phyloP scores from a whole-genome alignment of 2,888 invertebrate species.

The Lutraria lutraria region DNA sequence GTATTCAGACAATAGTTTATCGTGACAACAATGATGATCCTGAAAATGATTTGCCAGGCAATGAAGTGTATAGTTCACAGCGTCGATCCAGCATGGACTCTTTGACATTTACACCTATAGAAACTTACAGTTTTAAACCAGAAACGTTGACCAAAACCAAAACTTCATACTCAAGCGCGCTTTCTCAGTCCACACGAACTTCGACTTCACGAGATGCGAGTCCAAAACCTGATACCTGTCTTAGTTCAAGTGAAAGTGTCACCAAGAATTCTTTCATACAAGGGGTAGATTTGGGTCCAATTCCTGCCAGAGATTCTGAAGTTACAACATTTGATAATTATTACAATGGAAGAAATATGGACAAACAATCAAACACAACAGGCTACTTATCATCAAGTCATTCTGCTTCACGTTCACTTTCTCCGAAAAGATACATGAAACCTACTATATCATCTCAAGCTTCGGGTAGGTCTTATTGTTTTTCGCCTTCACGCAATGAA shows the following conservation, averaged over 20 bases:
- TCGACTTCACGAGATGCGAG: not conserved
- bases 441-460: not conserved
- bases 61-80: not conserved
- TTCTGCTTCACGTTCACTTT: not conserved
- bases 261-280: constrained; percentile 55
- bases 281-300: constrained; percentile 51
- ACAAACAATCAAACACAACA: not conserved
- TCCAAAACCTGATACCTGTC: not conserved
- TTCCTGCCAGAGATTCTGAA: not conserved
- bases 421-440: constrained; percentile 15
- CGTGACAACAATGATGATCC: not conserved
- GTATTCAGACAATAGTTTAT: constrained; percentile 8
- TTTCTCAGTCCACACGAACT: not conserved
- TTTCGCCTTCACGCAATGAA: not conserved
- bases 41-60: not conserved
- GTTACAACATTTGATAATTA: not conserved
- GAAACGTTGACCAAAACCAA: constrained; percentile 36
- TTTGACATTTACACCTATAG: constrained; percentile 54
- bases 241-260: constrained; percentile 36
- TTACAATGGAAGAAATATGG: not conserved
- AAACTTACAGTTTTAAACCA: constrained; percentile 63
- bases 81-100: not conserved
- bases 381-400: not conserved
- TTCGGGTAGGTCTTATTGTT: constrained; percentile 4
- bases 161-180: not conserved